Base-by-base conservation (phyloP, 1,140 invertebrate species). In the Drosophila parabipectinata region DNA sequence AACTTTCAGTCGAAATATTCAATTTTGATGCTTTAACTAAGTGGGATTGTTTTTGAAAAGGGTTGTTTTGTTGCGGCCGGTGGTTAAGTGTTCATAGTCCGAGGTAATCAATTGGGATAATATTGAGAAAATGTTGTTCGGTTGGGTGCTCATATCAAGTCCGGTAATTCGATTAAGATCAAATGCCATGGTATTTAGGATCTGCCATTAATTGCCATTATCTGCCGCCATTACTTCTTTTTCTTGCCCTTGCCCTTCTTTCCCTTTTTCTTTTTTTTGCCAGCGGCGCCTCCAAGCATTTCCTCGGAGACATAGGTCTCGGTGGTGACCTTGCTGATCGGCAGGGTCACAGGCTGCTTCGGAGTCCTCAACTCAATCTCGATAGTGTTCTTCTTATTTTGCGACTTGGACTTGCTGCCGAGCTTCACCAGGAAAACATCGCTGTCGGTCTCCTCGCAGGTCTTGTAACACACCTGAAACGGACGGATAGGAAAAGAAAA, bases 351-450 rank as follows among this genome's bases (percentile, higher is more conserved):
- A 15, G 90, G 81, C 37, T 79, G 72, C 56, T 91, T 91, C n/a
- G 90, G 90, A 18, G 90, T 91, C 24, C 87, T 71, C 26, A 91
- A 63, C 77, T 91, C 90, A 37, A 91, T 91, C 75, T 91, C 90
- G 5, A 91, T 91, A 32, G 82, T 81, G 58, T 90, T 90, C 71
- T 78, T 79, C 66, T 91, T 91, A 44, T 77, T 30, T 58, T 88
- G 79, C 3, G 79, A 68, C 54, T 90, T 83, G 6, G 83, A 52
- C 39, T 91, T 91, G 71, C 68, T 90, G 24, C 90, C 90, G 39
- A 91, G 74, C 53, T 91, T 91, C 10, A 91, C 88, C n/a, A 91
- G 67, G 51, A 91, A 91, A 30, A 91, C 90, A 61, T 91, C 90
- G 58, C 84, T 91, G 21, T 91, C 90, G n/a, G 90, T 87, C 47